Evolutionary conservation across 2,113 vertebrate species (phyloP).

Genomic region (Budorcas taxicolor): DNA sequence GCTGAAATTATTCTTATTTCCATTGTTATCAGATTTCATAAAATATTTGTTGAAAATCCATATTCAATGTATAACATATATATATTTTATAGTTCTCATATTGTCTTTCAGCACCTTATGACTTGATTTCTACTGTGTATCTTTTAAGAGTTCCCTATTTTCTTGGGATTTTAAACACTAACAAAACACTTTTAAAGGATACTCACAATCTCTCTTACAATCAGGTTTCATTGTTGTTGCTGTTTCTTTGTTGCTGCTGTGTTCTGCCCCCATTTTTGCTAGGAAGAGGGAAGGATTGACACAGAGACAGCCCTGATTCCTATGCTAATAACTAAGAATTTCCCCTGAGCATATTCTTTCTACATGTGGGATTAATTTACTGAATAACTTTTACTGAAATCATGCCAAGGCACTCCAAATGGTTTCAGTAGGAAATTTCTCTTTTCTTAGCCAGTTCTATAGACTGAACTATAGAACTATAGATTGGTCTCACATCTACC

Average conservation of each 20-base stretch:
- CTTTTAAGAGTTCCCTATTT: neutral
- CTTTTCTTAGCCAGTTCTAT: neutral
- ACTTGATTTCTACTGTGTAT: neutral
- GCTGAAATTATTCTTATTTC: slow-evolving; percentile 33
- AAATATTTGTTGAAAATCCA: slow-evolving; percentile 1
- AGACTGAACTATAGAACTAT: neutral
- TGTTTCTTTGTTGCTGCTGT: neutral
- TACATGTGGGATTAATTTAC: neutral
- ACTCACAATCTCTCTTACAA: neutral
- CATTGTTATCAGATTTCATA: neutral
- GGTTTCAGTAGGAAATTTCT: slow-evolving; percentile 14
- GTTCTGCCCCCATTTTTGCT: neutral
- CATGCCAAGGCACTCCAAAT: neutral
- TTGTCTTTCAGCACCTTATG: neutral
- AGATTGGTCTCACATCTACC: neutral
- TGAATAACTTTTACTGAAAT: neutral
- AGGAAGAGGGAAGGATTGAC: neutral
- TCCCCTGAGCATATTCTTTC: neutral
- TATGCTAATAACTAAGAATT: neutral
- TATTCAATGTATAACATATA: neutral
- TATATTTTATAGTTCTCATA: neutral
- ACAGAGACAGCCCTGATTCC: neutral
- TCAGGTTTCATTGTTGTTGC: neutral
- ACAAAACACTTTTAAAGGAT: neutral
- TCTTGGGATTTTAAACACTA: no score